Conservation (phyloP, 2,888 invertebrate species). For the Sinelater perroti region DNA sequence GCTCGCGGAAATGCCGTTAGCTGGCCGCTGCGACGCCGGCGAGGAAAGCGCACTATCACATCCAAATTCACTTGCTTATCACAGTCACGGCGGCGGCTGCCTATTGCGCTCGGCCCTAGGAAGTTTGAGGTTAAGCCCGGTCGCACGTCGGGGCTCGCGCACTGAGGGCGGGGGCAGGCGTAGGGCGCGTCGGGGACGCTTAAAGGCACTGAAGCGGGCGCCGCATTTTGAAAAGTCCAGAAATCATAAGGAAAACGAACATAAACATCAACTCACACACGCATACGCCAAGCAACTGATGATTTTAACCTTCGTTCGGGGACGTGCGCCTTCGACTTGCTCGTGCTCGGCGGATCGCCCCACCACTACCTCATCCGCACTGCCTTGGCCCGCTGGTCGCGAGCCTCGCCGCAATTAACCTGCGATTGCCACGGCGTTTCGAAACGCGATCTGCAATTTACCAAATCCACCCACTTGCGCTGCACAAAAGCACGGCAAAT, state of each 20-base stretch:
- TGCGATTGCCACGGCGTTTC: no score
- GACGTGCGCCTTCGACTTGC: constrained; percentile 12
- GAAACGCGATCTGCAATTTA: no score
- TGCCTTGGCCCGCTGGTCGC: background rate
- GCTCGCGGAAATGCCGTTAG: constrained; percentile 21
- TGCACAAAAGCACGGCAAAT: no score
- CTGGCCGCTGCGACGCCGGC: background rate
- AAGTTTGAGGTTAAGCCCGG: constrained; percentile 33
- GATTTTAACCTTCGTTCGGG: constrained; percentile 37
- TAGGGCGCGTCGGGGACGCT: background rate
- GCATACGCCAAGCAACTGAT: constrained; percentile 45
- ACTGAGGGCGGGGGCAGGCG: background rate
- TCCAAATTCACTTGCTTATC: constrained; percentile 29
- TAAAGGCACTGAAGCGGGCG: constrained; percentile 27
- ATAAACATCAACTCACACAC: constrained; percentile 41
- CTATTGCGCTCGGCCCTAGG: constrained; percentile 4
- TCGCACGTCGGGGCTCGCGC: constrained; percentile 18
- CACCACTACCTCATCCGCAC: constrained; percentile 10
- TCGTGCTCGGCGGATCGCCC: constrained; percentile 21
- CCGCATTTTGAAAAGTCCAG: constrained; percentile 13
- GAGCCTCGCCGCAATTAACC: no score
- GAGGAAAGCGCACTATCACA: constrained; percentile 26
- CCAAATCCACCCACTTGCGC: no score
- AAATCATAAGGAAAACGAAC: constrained; percentile 41
- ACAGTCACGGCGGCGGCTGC: constrained; percentile 24